A percentile compares a stretch with the other conserved stretches of the same genome.
phyloP scores from a whole-genome alignment of 2,888 invertebrate species.

The Chrysodeixis includens region DNA sequence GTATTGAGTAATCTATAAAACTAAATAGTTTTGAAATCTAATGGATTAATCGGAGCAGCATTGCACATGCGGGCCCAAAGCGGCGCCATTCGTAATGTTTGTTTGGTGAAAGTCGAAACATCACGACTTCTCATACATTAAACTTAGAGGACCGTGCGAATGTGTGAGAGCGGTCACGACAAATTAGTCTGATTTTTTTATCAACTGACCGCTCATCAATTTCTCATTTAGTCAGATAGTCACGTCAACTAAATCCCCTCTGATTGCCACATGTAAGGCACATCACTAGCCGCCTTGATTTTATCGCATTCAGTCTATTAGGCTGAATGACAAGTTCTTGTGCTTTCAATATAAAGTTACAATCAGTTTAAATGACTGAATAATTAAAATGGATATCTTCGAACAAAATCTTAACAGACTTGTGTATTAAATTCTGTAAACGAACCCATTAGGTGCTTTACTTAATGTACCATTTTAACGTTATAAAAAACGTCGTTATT shows the following conservation, averaged over 20 bases:
- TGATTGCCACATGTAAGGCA: conserved; percentile 58
- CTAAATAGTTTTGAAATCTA: conserved; percentile 56
- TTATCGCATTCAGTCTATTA: conserved; percentile 23
- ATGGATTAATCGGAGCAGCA: conserved; percentile 60
- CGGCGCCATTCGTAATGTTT: conserved; percentile 80
- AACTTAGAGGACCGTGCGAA: conserved; percentile 82
- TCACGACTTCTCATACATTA: conserved; percentile 88
- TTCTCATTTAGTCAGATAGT: conserved; percentile 76
- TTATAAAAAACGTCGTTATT: conserved; percentile 52
- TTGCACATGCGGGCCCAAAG: conserved; percentile 56
- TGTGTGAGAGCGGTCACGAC: conserved; percentile 67
- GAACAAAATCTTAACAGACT: conserved; percentile 10
- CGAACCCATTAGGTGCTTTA: conserved; percentile 13
- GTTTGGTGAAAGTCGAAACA: conserved; percentile 83
- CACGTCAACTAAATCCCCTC: conserved; percentile 58
- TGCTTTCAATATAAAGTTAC: neutral
- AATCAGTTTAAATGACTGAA: neutral
- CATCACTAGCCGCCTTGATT: conserved; percentile 52
- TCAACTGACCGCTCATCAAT: conserved; percentile 79
- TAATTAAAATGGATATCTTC: conserved; percentile 12
- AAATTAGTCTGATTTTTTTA: conserved; percentile 73
- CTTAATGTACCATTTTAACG: conserved; percentile 26
- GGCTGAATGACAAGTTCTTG: conserved; percentile 7
- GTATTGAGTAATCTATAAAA: conserved; percentile 52
- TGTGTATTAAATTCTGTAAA: conserved; percentile 21